phyloP scores from a whole-genome alignment of 1,140 invertebrate species.

The Plodia interpunctella region DNA sequence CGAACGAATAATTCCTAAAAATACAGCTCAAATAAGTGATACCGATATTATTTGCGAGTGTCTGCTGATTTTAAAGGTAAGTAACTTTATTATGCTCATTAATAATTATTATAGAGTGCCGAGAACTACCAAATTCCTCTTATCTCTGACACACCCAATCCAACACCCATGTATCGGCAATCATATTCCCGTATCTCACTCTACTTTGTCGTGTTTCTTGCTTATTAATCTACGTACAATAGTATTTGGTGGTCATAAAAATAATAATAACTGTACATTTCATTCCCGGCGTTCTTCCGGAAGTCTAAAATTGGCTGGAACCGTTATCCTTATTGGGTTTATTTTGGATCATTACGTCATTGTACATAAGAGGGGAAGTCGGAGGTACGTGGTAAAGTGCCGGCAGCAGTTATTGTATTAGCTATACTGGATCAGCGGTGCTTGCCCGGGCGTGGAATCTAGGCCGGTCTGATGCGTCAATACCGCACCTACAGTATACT shows the following conservation, averaged over 20 bases:
- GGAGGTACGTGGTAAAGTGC: conserved; percentile 28
- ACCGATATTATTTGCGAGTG: background rate
- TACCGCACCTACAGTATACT: conserved; percentile 23
- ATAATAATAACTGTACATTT: background rate
- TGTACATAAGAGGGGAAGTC: conserved; percentile 44
- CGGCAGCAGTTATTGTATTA: conserved; percentile 17
- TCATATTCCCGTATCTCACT: conserved; percentile 20
- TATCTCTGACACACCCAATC: conserved; percentile 62
- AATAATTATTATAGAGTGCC: background rate
- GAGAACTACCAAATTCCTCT: background rate
- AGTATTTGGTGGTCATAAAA: conserved; percentile 2
- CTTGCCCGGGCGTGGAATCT: conserved; percentile 32
- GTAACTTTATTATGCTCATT: background rate
- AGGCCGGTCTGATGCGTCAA: conserved; percentile 24
- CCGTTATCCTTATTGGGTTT: conserved; percentile 67
- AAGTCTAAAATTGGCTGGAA: conserved; percentile 37
- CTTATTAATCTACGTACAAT: background rate
- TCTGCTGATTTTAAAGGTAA: background rate
- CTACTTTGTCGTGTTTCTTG: conserved; percentile 16
- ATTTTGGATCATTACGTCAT: conserved; percentile 75
- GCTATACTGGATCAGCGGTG: conserved; percentile 29
- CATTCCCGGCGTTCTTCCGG: conserved; percentile 20
- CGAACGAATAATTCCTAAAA: conserved; percentile 50
- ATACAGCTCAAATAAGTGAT: conserved; percentile 18
- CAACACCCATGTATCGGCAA: conserved; percentile 33